These are phyloP conservation scores for Frieseomelitta varia DNA, from an alignment of 1,140 invertebrate species.

Conservation along the genomic window DNA sequence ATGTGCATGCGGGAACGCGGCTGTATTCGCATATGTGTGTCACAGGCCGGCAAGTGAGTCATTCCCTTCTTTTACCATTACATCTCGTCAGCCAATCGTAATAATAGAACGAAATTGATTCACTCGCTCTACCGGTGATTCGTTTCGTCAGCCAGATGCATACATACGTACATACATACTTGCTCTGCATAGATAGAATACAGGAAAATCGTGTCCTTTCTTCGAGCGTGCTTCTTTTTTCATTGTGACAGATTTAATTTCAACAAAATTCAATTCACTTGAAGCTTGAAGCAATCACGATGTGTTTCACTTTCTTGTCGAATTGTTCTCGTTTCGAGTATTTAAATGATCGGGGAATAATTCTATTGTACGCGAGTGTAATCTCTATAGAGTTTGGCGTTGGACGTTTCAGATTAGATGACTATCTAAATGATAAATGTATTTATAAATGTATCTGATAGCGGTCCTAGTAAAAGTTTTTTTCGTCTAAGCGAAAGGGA, in stretches of 20 bases:
- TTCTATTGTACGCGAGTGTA: no score
- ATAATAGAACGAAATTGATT: slow-evolving; percentile 76
- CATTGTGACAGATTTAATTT: not conserved
- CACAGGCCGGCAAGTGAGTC: slow-evolving; percentile 63
- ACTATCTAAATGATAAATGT: not conserved
- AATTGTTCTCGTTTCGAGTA: not conserved
- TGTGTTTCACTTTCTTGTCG: not conserved
- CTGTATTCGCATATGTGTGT: slow-evolving; percentile 55
- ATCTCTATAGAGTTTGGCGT: no score
- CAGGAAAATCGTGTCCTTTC: not conserved
- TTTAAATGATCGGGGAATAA: not conserved
- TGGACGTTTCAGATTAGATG: no score
- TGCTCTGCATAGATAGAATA: not conserved
- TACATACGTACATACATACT: no score
- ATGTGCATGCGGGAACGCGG: slow-evolving; percentile 25
- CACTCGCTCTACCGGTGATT: slow-evolving; percentile 55
- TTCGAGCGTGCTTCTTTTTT: not conserved
- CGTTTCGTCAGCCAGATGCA: slow-evolving; percentile 20
- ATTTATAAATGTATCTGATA: not conserved
- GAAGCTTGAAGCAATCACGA: not conserved
- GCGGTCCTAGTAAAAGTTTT: not conserved
- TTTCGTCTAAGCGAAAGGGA: no score
- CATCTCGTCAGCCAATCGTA: slow-evolving; percentile 70
- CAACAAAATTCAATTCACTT: not conserved
- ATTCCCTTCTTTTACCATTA: slow-evolving; percentile 68